phyloP scores from a whole-genome alignment of 2,113 vertebrate genomes.

The Alosa alosa region DNA sequence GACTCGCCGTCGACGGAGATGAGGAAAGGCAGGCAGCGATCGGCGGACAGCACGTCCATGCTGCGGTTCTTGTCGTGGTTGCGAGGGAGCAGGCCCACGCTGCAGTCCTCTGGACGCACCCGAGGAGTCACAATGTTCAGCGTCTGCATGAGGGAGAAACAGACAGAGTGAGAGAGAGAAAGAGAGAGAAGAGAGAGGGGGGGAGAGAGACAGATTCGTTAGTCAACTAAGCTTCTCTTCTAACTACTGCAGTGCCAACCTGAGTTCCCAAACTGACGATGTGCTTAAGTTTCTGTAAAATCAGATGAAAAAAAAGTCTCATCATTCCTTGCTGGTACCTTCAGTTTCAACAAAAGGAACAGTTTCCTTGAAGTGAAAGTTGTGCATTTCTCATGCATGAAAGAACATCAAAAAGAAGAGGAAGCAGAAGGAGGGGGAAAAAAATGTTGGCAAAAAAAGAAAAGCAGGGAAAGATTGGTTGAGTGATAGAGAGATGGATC shows the following conservation, averaged over 20 bases:
- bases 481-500: slow-evolving; percentile 29
- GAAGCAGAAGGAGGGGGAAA: neutral
- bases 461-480: neutral
- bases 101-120: slow-evolving; percentile 93
- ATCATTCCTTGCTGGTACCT: neutral
- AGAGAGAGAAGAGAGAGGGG: neutral
- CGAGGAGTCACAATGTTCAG: slow-evolving; percentile 96
- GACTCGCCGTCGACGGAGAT: slow-evolving; percentile 95
- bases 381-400: slow-evolving; percentile 39
- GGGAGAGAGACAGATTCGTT: neutral
- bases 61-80: slow-evolving; percentile 97
- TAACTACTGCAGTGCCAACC: neutral
- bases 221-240: neutral
- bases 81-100: slow-evolving; percentile 89
- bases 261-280: neutral
- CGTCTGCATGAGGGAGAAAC: slow-evolving; percentile 70
- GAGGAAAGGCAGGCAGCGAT: slow-evolving; percentile 95
- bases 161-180: neutral
- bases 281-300: neutral
- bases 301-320: neutral
- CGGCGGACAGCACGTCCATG: slow-evolving; percentile 90
- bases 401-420: slow-evolving; percentile 4
- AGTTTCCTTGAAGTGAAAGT: slow-evolving; percentile 31
- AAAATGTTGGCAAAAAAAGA: neutral
- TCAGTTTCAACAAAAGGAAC: slow-evolving; percentile 11